Conservation (phyloP, 1,140 invertebrate genomes). For the Meloidogyne exigua region DNA sequence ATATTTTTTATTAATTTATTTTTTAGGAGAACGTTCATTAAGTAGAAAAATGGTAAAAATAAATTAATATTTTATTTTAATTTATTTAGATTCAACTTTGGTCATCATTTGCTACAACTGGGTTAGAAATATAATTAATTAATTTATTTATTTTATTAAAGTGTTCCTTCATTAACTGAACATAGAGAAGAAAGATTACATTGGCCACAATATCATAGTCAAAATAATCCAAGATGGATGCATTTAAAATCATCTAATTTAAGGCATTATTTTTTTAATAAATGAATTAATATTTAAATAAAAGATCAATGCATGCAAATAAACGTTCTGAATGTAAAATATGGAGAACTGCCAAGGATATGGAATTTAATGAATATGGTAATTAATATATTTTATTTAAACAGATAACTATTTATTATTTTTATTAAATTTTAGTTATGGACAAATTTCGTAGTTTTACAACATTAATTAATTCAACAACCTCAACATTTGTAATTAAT, state of each 20-base stretch:
- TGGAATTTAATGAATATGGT: slow-evolving; percentile 60
- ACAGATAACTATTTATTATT: too few relatives aligned
- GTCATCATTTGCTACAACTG: slow-evolving; percentile 56
- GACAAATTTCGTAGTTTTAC: background rate
- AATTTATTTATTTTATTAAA: slow-evolving; percentile 28
- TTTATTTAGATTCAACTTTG: slow-evolving; percentile 46
- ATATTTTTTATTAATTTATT: slow-evolving; percentile 6
- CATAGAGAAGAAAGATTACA: slow-evolving; percentile 35
- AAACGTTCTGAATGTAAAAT: slow-evolving; percentile 56
- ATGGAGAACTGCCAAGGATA: slow-evolving; percentile 55
- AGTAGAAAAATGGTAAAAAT: slow-evolving; percentile 46
- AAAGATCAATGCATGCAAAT: slow-evolving; percentile 41
- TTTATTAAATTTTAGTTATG: slow-evolving; percentile 8
- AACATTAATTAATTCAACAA: slow-evolving; percentile 1
- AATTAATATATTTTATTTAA: slow-evolving; percentile 8
- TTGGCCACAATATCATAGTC: slow-evolving; percentile 58
- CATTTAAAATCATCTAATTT: slow-evolving; percentile 57
- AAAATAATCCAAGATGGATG: slow-evolving; percentile 56
- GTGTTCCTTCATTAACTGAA: slow-evolving; percentile 8
- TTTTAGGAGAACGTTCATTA: slow-evolving; percentile 27
- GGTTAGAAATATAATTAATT: slow-evolving; percentile 35
- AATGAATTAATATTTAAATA: background rate
- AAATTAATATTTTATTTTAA: background rate
- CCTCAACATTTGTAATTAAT: background rate
- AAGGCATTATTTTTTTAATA: background rate